Conservation (phyloP, 2,888 invertebrate species). For the Acanthosepion pharaonis region DNA sequence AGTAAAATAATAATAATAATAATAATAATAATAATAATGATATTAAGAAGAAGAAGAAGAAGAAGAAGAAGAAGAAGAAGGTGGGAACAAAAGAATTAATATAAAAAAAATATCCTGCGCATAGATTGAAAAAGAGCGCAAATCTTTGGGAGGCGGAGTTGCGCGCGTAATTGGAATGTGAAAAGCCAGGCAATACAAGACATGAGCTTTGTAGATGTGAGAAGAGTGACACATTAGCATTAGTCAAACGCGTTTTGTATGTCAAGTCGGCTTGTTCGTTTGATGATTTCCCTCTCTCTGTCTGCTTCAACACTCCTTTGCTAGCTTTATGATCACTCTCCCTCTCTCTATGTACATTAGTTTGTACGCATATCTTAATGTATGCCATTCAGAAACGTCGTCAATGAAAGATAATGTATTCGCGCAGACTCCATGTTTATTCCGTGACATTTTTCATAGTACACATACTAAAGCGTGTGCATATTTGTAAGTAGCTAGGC, state of each 20-base stretch:
- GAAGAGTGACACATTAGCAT: background rate
- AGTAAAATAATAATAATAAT: background rate
- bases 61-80: background rate
- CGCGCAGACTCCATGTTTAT: background rate
- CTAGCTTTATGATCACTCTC: background rate
- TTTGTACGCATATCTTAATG: background rate
- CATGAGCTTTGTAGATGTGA: too few relatives aligned
- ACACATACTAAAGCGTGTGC: background rate
- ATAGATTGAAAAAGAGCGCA: background rate
- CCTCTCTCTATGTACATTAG: background rate
- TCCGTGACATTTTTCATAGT: background rate
- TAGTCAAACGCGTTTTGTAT: background rate
- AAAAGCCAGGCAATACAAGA: background rate
- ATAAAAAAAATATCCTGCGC: background rate
- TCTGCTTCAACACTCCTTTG: background rate
- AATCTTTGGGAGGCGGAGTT: background rate
- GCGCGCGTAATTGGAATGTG: background rate
- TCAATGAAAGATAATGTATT: conserved; percentile 12
- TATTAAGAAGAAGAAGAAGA: background rate
- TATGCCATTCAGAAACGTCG: background rate
- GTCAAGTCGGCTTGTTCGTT: background rate
- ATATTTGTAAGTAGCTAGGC: background rate
- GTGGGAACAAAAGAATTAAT: background rate
- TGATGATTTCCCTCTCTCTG: background rate
- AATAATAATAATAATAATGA: too few relatives aligned